Conservation (phyloP, 2,113 vertebrate genomes). For the Leuciscus idus region DNA sequence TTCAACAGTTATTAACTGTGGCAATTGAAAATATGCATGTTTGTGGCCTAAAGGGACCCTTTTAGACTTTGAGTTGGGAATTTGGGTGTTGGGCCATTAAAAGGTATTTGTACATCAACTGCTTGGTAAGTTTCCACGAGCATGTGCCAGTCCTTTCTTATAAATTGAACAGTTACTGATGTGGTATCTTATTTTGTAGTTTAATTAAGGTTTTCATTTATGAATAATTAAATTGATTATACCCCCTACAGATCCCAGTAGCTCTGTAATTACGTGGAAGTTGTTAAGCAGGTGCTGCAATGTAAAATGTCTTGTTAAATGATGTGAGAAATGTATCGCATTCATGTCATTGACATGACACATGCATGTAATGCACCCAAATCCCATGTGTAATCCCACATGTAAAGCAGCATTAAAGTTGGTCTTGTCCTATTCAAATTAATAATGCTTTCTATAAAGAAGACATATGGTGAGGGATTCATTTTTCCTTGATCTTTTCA, state of each 20-base stretch:
- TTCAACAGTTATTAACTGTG: not conserved
- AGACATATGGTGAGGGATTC: not conserved
- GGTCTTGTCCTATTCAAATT: not conserved
- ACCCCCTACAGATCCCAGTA: constrained; percentile 49
- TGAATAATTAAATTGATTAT: constrained; percentile 58
- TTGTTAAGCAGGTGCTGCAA: constrained; percentile 49
- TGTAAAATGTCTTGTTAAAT: constrained; percentile 46
- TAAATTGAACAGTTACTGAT: constrained; percentile 35
- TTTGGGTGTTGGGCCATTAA: not conserved
- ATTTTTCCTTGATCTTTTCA: not conserved
- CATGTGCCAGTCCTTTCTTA: constrained; percentile 37
- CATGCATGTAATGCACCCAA: not conserved
- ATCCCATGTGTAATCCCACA: not conserved
- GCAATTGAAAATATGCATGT: not conserved
- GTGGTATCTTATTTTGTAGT: constrained; percentile 34
- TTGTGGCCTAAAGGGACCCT: not conserved
- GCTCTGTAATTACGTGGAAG: constrained; percentile 49
- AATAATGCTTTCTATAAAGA: not conserved
- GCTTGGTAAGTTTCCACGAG: not conserved
- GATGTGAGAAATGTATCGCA: not conserved
- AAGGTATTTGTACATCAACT: not conserved
- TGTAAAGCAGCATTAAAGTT: not conserved
- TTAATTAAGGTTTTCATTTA: constrained; percentile 58
- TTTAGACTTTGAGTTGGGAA: not conserved
- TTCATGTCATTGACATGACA: constrained; percentile 7